These are phyloP conservation scores for Typhlomys cinereus DNA, from an alignment of 2,113 vertebrate genomes.

Conservation along the genomic window DNA sequence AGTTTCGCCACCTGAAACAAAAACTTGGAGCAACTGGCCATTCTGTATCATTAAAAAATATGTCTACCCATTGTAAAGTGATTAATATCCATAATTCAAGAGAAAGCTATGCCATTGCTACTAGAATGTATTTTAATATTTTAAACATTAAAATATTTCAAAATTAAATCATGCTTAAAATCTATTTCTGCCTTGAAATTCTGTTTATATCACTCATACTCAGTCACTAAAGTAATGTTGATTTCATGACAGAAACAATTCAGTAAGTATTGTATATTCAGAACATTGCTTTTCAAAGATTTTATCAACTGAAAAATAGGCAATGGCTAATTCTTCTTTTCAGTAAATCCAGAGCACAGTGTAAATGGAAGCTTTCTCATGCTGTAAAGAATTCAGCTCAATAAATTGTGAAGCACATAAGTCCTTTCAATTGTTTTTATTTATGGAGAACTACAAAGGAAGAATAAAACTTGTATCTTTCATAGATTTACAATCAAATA, in stretches of 20 bases:
- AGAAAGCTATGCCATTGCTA: slow-evolving; percentile 18
- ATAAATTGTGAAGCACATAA: background rate
- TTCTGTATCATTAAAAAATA: background rate
- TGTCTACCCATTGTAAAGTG: background rate
- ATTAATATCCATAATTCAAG: background rate
- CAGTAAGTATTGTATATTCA: background rate
- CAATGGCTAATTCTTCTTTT: background rate
- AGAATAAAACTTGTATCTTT: background rate
- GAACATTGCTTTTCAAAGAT: background rate
- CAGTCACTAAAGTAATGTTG: slow-evolving; percentile 8
- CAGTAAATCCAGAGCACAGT: background rate
- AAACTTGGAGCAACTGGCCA: background rate
- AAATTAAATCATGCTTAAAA: slow-evolving; percentile 13
- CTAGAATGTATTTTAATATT: background rate
- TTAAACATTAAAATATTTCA: background rate
- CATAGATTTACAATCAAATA: slow-evolving; percentile 1
- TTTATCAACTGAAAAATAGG: background rate
- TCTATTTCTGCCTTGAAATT: slow-evolving; percentile 33
- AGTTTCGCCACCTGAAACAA: background rate
- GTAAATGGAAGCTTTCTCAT: background rate
- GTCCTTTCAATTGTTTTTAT: background rate
- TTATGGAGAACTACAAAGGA: background rate
- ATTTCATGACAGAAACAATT: background rate
- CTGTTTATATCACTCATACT: background rate
- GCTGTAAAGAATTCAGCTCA: background rate